Conservation (phyloP, 2,797 vertebrate species). For the Harpagifer antarcticus region DNA sequence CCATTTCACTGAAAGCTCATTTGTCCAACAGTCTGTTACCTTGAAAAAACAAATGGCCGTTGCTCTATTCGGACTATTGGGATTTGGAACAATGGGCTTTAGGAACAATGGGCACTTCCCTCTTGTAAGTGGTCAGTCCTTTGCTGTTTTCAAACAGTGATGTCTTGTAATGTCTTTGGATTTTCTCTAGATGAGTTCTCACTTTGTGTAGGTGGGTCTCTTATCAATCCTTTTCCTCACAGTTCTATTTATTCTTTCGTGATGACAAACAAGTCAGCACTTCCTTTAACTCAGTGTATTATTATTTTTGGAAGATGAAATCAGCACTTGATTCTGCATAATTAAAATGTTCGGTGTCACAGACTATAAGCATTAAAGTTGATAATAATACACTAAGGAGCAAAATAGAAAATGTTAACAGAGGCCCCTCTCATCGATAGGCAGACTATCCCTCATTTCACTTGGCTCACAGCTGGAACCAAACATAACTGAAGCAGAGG, state of each 20-base stretch:
- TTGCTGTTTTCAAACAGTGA: slow-evolving; percentile 7
- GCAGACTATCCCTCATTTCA: background rate
- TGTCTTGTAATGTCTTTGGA: background rate
- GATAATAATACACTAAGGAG: background rate
- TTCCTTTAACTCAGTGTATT: slow-evolving; percentile 13
- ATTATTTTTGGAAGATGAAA: background rate
- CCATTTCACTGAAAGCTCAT: no score
- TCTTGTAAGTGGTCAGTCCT: background rate
- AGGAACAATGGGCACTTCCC: no score
- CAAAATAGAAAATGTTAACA: no score
- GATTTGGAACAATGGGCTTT: no score
- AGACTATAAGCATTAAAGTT: slow-evolving; percentile 3
- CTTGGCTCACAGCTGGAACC: background rate
- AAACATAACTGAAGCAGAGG: background rate
- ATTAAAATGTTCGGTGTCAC: slow-evolving; percentile 11
- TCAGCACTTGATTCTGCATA: background rate
- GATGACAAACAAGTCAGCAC: slow-evolving; percentile 4
- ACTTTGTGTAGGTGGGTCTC: slow-evolving; percentile 32
- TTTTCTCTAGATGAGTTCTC: slow-evolving; percentile 24
- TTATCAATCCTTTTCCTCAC: slow-evolving; percentile 27
- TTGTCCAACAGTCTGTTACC: no score
- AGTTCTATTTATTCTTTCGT: slow-evolving; percentile 13
- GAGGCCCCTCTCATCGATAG: no score
- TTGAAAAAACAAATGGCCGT: no score
- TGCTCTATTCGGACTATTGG: no score